Evolutionary conservation across 2,113 vertebrate genomes (phyloP).

Genomic region (Malurus alboscapulatus): DNA sequence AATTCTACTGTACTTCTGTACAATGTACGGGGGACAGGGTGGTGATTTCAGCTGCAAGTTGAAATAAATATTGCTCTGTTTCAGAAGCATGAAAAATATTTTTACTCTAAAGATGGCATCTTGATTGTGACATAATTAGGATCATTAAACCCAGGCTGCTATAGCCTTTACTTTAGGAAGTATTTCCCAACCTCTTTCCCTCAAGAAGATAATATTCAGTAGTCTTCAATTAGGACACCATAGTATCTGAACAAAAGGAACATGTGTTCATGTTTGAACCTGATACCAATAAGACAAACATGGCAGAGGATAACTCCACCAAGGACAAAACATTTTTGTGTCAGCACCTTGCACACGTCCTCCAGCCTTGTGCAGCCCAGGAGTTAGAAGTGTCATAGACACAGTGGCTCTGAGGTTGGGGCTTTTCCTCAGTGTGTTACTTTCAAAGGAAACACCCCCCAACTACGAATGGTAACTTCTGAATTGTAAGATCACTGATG

Average conservation of each 20-base stretch:
- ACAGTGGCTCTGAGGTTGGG: slow-evolving; percentile 2
- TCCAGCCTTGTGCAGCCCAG: slow-evolving; percentile 26
- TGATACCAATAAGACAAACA: background rate
- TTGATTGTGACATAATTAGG: background rate
- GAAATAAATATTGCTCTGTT: background rate
- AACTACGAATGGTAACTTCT: background rate
- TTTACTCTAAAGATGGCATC: background rate
- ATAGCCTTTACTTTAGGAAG: background rate
- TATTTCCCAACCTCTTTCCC: background rate
- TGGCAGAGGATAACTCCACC: background rate
- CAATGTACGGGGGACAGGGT: background rate
- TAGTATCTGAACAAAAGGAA: background rate
- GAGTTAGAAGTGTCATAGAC: background rate
- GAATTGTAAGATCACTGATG: background rate
- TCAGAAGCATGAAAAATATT: background rate
- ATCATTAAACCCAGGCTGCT: background rate
- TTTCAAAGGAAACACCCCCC: background rate
- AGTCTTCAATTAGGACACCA: background rate
- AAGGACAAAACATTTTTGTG: background rate
- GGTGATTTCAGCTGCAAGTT: background rate
- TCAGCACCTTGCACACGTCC: background rate
- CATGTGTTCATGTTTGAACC: background rate
- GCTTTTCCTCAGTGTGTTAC: slow-evolving; percentile 39
- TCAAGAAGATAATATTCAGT: background rate
- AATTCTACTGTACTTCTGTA: background rate